phyloP scores from a whole-genome alignment of 2,888 invertebrate species.

The Anoplius nigerrimus region DNA sequence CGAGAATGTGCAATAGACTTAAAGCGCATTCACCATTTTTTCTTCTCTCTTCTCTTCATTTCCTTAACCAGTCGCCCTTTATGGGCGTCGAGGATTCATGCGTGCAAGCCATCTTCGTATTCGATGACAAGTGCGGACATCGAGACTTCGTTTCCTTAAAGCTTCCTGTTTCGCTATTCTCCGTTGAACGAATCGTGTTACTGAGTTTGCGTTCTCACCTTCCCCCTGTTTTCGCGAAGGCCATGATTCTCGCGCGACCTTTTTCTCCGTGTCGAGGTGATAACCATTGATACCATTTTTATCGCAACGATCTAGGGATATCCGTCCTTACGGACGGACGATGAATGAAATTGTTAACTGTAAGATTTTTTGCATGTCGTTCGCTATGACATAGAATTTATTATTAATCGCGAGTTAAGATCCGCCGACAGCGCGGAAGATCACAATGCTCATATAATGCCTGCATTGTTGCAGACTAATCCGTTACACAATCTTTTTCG shows the following conservation, averaged over 20 bases:
- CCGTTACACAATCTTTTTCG: no score
- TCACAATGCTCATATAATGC: constrained; percentile 29
- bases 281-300: no score
- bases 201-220: no score
- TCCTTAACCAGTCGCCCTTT: no score
- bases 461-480: constrained; percentile 19
- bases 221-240: no score
- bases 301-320: no score
- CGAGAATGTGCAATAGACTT: constrained; percentile 59
- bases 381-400: constrained; percentile 23
- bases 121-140: no score
- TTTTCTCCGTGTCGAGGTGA: no score
- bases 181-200: no score
- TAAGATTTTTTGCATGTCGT: constrained; percentile 26
- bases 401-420: constrained; percentile 16
- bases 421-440: constrained; percentile 25
- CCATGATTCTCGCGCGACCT: no score
- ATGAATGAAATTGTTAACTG: no score
- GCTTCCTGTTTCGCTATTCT: not conserved
- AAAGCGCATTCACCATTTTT: constrained; percentile 43
- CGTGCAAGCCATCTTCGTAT: constrained; percentile 18
- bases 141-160: not conserved
- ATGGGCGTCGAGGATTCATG: constrained; percentile 19
- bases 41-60: not conserved
- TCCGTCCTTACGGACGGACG: no score